These are phyloP conservation scores for Enteromius viviparus DNA, from an alignment of 2,797 vertebrate genomes.

Conservation along the genomic window DNA sequence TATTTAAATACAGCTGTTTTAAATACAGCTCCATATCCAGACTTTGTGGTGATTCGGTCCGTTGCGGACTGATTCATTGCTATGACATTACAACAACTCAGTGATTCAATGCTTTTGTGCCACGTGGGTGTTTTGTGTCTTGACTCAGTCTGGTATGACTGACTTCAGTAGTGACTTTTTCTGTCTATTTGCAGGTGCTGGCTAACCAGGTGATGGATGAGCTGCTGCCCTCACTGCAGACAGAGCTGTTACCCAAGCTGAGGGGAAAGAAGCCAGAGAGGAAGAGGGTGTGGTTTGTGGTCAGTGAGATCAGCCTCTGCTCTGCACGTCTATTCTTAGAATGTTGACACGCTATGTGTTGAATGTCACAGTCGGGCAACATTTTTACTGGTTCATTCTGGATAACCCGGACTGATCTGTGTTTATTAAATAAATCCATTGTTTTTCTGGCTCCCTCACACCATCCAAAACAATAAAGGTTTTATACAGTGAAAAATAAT, in stretches of 20 bases:
- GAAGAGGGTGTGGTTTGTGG: conserved; percentile 85
- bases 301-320: conserved; percentile 69
- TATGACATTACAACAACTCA: conserved; percentile 4
- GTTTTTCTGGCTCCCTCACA: not conserved
- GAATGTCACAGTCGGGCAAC: not conserved
- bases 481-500: not conserved
- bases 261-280: conserved; percentile 88
- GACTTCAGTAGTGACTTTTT: not conserved
- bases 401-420: not conserved
- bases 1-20: not conserved
- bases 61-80: not conserved
- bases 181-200: conserved; percentile 76
- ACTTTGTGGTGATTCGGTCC: not conserved
- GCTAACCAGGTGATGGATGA: conserved; percentile 91
- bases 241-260: conserved; percentile 84
- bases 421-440: not conserved
- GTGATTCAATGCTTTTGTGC: not conserved
- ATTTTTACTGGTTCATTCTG: not conserved
- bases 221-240: conserved; percentile 86
- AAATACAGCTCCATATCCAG: not conserved
- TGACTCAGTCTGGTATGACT: conserved; percentile 24
- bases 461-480: not conserved
- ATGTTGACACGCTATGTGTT: not conserved
- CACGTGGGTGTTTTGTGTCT: not conserved
- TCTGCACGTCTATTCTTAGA: conserved; percentile 8